Evolutionary conservation across 2,113 vertebrate species (phyloP), one percentile per base, ranked within the genome.

Genomic region (Trichomycterus rosablanca): DNA sequence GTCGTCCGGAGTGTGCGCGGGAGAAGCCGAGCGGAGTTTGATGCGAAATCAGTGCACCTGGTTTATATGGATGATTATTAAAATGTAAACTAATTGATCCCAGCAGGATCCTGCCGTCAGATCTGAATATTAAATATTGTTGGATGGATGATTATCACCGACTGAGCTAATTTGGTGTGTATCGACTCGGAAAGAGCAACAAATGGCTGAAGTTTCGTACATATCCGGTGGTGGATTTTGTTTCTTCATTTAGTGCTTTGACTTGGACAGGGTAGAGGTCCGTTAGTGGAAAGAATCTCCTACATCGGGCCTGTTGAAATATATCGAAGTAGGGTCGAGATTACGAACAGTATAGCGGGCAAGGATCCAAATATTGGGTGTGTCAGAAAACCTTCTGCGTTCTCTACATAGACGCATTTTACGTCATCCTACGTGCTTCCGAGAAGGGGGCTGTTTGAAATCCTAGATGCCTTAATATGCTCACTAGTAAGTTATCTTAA

Each of bases 41-140:
- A 61, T 71, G 50, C 55, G 30, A 55, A 66, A 66, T 59, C 44
- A 66, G 65, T 56, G 65, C 56, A 60, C 68, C 62, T 53, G 57
- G 63, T 71, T 66, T 37, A 45, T 57, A 45, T 24, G 50, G 58
- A 71, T 18, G 44, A 62, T 66, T 65, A 66, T 60, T 43, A 58
- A 55, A n/a, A 48, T 3, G 16, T 54, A 48, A 63, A 72, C 56
- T 68, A 48, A 59, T 72, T 55, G 61, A 28, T 43, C 66, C 62
- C 66, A 60, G 62, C 11, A 62, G 58, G 57, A 24, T 51, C 48
- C 48, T 57, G 53, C 63, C 37, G 54, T 34, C 62, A 55, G 19
- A 66, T 61, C 51, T 66, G 34, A 51, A 56, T 66, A 62, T 45
- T 51, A 23, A 59, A 65, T 49, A 34, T 62, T 65, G 23, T 18